Base-by-base conservation (phyloP, 2,888 invertebrate genomes). In the Andrena flavipes region DNA sequence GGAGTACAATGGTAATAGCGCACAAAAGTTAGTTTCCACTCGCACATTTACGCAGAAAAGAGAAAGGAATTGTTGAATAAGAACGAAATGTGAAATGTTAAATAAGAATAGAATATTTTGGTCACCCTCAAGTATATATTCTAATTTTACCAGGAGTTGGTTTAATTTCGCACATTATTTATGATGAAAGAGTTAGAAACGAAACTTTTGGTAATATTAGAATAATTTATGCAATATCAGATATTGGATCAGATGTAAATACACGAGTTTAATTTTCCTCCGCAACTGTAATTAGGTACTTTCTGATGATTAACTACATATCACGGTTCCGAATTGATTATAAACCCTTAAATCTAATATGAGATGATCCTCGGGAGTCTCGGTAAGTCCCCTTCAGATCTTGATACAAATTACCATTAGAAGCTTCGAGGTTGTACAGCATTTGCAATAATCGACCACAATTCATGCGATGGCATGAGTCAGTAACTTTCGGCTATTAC, bases 101-200 rank as follows among this genome's bases (percentile, higher is more conserved):
- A 54, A 56, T 42, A 16, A 16, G 16, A 42, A 42, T 42, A 0
- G 5, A 42, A 96, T 97, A 97, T 95, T 97, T 97, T 95, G 97
- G 97, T 0, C 97, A 97, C 76, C 97, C 97, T 16, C 97, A 97
- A 96, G 97, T 97, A 84, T 97, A 97, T 94, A 97, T 97, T 96
- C 94, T 97, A 95, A 97, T 97, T 96, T 92, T 97, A 90, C 97
- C 97, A 0, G 97, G 96, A 94, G 97, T 97, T 95, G 97, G 97
- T 0, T 95, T 97, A 95, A 96, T 97, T 93, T 97, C 97, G 0
- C 97, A 97, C 92, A 96, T 97, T 95, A 96, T 97, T 94, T 95
- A 95, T 0, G 96, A 96, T 95, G 96, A 97, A 95, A 96, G 96
- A 92, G 96, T 96, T 16, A 97, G 97, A 96, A 96, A 96, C 89